These are phyloP conservation scores for Parazoanthus atlanticus DNA, from an alignment of 92 coral and sea anemone genomes.

Conservation along the genomic window DNA sequence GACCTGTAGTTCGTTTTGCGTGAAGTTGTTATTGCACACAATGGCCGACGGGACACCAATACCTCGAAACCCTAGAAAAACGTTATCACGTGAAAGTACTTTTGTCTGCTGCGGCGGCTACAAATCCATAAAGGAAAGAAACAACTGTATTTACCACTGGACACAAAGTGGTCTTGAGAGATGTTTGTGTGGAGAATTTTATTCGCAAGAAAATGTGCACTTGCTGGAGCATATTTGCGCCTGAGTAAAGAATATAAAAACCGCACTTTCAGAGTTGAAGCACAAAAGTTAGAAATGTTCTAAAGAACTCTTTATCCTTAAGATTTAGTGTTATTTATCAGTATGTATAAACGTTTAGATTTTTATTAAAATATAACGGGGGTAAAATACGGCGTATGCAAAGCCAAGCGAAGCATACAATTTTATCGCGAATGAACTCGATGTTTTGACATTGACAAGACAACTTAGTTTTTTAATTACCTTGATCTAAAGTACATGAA, in stretches of 20 bases:
- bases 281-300: no score
- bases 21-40: not conserved
- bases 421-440: no score
- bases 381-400: no score
- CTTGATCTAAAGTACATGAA: no score
- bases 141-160: slow-evolving; percentile 1
- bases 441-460: no score
- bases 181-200: not conserved
- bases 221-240: slow-evolving; percentile 1
- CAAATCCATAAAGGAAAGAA: not conserved
- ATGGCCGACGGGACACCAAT: not conserved
- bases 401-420: no score
- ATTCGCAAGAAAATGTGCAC: not conserved
- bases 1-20: not conserved
- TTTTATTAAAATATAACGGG: no score
- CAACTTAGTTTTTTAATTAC: no score
- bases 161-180: not conserved
- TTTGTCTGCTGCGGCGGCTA: not conserved
- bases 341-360: no score
- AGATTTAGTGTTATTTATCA: no score
- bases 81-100: not conserved
- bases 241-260: not conserved
- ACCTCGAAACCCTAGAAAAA: not conserved
- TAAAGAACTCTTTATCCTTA: no score
- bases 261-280: no score